Evolutionary conservation across 30 jellyfish, hydroid and myxozoan species (phyloP), one percentile per base, ranked within the genome.

Genomic region (Aurelia sp.): DNA sequence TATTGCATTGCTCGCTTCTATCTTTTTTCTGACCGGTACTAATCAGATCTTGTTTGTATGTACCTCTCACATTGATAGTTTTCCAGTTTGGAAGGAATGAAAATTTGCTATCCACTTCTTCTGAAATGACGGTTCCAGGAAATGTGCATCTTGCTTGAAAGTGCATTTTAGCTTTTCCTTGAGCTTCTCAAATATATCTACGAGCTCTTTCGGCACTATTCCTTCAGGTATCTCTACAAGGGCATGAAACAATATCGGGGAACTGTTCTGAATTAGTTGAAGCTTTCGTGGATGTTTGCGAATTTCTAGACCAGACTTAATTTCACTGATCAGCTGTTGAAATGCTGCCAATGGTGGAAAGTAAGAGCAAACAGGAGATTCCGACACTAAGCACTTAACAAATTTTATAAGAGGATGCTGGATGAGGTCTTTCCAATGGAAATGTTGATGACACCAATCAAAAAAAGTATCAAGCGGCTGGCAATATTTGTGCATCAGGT

Each of bases 21-120:
- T 24, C 13, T 35, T 44, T 44, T 52, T 19, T 58, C 19, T 52
- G 20, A 21, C 31, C 13, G 68, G 68, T 0, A 59, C 31, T 59
- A 17, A 21, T 59, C 30, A 59, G 30, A 35, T 74, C 86, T 52
- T 44, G 35, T n/a, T 21, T 58, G 35, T 51, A 74, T 16, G 7
- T 3, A 18, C 86, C 74, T 51, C 86, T 53, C 55, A 38, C 35
- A 51, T 35, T 21, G n/a, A 47, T 31, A 13, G 9, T 47, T 51
- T 44, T 76, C 72, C 72, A 58, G 55, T 48, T 52, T 8, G 86
- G 86, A 12, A 74, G 24, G 50, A 53, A 51, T 13, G 86, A 70
- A 30, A 70, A 59, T 21, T 59, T 21, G 22, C 10, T 18, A 10
- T 1, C 68, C 68, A 1, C 30, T 18, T 21, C 68, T 17, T 17